Percentiles rank a stretch among this genome's conserved stretches.
Evolutionary conservation across 2,113 vertebrate genomes (phyloP).

Genomic region (Notothenia coriiceps): DNA sequence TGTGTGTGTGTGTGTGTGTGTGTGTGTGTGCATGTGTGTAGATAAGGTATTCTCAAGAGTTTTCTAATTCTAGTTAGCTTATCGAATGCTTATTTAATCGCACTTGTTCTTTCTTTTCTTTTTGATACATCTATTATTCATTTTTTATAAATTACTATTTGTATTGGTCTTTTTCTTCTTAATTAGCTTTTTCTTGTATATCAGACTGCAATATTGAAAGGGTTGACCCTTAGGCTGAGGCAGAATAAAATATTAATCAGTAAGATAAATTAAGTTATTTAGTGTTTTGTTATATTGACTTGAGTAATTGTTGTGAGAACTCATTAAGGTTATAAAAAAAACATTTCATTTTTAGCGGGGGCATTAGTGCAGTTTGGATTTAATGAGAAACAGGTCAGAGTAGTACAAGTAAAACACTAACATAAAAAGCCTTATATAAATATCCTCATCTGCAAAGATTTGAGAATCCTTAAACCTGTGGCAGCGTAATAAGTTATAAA

Average conservation of each 20-base stretch:
- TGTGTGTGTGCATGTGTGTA: too few species aligned
- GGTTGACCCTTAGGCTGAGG: not conserved
- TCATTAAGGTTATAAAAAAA: not conserved
- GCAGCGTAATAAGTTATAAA: not conserved
- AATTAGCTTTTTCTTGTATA: not conserved
- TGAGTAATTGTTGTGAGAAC: not conserved
- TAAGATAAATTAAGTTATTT: not conserved
- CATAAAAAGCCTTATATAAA: not conserved
- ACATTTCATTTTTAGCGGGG: not conserved
- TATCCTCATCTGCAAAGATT: not conserved
- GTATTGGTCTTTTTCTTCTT: not conserved
- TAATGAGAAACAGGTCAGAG: not conserved
- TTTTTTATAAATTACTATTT: not conserved
- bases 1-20: not conserved
- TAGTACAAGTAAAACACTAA: not conserved
- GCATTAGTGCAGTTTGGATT: not conserved
- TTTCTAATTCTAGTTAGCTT: not conserved
- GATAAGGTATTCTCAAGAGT: not conserved
- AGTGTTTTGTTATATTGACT: not conserved
- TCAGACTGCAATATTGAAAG: not conserved
- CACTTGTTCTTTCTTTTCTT: not conserved
- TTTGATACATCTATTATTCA: not conserved
- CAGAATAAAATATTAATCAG: not conserved
- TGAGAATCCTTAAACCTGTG: not conserved
- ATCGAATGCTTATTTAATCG: slow-evolving; percentile 9